These are phyloP conservation scores for Megathymus violae DNA, from an alignment of 1,140 invertebrate genomes.

Conservation along the genomic window DNA sequence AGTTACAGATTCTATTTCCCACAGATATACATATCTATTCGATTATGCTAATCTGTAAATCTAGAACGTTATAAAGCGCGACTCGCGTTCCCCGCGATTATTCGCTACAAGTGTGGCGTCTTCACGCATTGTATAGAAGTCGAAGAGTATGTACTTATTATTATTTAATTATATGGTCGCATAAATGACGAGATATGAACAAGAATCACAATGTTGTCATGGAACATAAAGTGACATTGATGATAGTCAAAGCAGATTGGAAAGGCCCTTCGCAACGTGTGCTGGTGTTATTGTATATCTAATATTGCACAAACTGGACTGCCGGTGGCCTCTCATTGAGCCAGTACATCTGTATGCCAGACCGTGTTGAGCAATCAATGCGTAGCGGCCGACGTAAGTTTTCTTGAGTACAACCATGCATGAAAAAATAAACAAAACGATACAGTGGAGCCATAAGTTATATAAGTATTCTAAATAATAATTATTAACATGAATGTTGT, in stretches of 20 bases:
- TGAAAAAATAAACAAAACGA: slow-evolving; percentile 40
- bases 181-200: not conserved
- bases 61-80: slow-evolving; percentile 11
- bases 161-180: slow-evolving; percentile 7
- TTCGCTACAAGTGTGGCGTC: slow-evolving; percentile 13
- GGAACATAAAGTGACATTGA: slow-evolving; percentile 18
- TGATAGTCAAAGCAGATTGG: slow-evolving; percentile 41
- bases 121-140: slow-evolving; percentile 22
- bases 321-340: slow-evolving; percentile 58
- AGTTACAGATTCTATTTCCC: slow-evolving; percentile 25
- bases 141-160: not conserved
- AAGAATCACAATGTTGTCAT: slow-evolving; percentile 5
- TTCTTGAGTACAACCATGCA: slow-evolving; percentile 45
- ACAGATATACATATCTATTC: slow-evolving; percentile 29
- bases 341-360: slow-evolving; percentile 33
- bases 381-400: slow-evolving; percentile 34
- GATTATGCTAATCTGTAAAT: slow-evolving; percentile 36
- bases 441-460: not conserved
- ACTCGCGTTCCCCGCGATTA: slow-evolving; percentile 8
- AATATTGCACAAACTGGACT: slow-evolving; percentile 50
- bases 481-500: no score
- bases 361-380: slow-evolving; percentile 53
- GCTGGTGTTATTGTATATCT: slow-evolving; percentile 47
- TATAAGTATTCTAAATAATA: not conserved
- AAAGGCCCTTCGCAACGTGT: slow-evolving; percentile 51